Conservation (phyloP, 1,140 invertebrate genomes). For the Brachionus paranguensis region DNA sequence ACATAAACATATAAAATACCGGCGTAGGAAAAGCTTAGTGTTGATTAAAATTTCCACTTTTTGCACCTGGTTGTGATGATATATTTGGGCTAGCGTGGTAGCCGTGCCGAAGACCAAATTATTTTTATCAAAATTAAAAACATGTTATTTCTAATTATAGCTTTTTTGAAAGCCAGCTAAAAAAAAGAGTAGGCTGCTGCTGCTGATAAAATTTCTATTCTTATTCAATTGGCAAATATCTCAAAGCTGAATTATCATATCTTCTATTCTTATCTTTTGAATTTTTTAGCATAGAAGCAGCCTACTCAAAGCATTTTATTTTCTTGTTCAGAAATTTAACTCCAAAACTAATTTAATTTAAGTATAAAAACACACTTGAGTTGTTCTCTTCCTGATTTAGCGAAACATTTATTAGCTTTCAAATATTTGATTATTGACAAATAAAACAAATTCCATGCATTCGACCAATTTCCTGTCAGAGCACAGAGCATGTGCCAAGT, state of each 20-base stretch:
- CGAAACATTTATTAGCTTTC: not conserved
- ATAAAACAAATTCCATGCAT: not conserved
- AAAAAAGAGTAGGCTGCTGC: not conserved
- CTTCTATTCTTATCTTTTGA: conserved; percentile 9
- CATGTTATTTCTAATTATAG: conserved; percentile 16
- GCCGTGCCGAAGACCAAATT: not conserved
- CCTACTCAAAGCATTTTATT: conserved; percentile 10
- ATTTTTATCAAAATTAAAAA: conserved; percentile 10
- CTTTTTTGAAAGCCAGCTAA: not conserved
- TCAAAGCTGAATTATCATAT: conserved; percentile 27
- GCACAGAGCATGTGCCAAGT: not conserved
- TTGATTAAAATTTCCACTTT: not conserved
- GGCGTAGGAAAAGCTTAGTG: not conserved
- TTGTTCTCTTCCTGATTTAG: conserved; percentile 25
- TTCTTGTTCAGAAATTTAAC: not conserved
- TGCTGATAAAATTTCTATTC: conserved; percentile 25
- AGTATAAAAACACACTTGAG: conserved; percentile 25
- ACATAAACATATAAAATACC: not conserved
- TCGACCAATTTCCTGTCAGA: not conserved
- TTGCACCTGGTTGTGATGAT: not conserved
- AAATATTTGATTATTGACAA: not conserved
- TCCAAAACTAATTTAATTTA: conserved; percentile 26
- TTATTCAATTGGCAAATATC: conserved; percentile 16
- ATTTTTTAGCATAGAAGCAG: not conserved
- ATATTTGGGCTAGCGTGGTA: not conserved